Conservation (phyloP, 1,140 invertebrate genomes). For the Pseudomyrmex gracilis region DNA sequence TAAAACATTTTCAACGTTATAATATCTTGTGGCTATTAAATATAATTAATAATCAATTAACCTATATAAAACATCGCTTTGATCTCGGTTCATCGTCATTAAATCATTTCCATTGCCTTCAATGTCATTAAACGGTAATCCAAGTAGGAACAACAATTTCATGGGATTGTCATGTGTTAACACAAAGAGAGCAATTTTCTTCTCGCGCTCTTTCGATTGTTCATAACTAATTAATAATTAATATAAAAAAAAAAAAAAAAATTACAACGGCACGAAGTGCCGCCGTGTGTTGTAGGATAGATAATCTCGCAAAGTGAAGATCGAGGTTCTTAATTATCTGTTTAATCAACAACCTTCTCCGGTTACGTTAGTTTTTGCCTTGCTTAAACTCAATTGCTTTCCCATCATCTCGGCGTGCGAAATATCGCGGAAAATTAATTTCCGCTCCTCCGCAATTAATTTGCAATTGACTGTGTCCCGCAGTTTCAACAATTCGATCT, state of each 20-base stretch:
- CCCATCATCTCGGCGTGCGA: neutral
- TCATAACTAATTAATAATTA: conserved; percentile 54
- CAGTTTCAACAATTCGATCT: neutral
- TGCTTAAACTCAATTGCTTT: conserved; percentile 4
- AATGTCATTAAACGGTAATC: conserved; percentile 52
- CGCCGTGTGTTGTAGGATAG: conserved; percentile 38
- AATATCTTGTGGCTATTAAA: conserved; percentile 73
- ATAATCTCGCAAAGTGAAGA: conserved; percentile 50
- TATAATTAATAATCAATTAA: conserved; percentile 65
- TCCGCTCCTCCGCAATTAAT: neutral
- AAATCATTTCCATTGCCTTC: conserved; percentile 18
- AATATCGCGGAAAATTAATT: conserved; percentile 13
- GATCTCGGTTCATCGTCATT: conserved; percentile 46
- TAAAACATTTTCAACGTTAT: conserved; percentile 61
- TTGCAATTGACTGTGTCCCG: neutral
- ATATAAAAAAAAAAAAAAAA: conserved; percentile 24
- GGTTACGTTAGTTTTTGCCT: neutral
- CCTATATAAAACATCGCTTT: conserved; percentile 38
- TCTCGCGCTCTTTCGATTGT: neutral
- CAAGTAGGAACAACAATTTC: conserved; percentile 75
- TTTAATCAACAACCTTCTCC: conserved; percentile 23
- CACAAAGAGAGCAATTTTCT: conserved; percentile 10
- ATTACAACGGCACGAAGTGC: neutral
- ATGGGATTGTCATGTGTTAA: conserved; percentile 49
- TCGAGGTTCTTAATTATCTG: conserved; percentile 28